Conservation (phyloP, 2,797 vertebrate species). For the Chrosomus eos region DNA sequence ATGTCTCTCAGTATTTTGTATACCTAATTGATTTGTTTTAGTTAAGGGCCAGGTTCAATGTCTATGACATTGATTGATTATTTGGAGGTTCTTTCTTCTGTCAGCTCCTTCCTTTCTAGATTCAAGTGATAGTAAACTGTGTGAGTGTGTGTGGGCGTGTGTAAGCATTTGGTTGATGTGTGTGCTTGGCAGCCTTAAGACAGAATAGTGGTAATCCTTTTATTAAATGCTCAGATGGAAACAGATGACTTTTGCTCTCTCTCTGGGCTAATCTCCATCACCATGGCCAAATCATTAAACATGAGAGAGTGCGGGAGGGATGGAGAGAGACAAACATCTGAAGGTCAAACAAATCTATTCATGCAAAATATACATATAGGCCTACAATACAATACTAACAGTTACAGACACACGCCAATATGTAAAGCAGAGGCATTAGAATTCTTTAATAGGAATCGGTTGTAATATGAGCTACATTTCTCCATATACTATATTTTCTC, state of each 20-base stretch:
- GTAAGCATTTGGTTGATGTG: constrained; percentile 28
- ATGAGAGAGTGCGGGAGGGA: constrained; percentile 29
- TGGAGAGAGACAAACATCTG: constrained; percentile 13
- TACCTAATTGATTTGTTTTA: neutral
- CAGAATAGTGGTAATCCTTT: constrained; percentile 53
- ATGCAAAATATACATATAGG: constrained; percentile 13
- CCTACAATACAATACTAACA: neutral
- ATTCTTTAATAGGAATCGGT: neutral
- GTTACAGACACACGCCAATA: neutral
- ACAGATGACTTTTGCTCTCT: constrained; percentile 54
- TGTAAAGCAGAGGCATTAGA: constrained; percentile 7
- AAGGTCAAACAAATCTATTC: constrained; percentile 40
- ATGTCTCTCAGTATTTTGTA: neutral
- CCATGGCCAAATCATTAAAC: constrained; percentile 52
- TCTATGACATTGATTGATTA: neutral
- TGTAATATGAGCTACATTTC: neutral
- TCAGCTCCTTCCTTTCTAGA: neutral
- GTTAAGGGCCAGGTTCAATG: neutral
- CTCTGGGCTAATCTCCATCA: constrained; percentile 54
- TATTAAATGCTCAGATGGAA: constrained; percentile 56
- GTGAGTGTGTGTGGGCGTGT: constrained; percentile 19
- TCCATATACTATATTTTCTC: neutral
- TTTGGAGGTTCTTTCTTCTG: constrained; percentile 19
- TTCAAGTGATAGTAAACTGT: constrained; percentile 28
- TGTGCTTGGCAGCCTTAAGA: constrained; percentile 36